Conservation (phyloP, 2,888 invertebrate species). For the Gastrophysa polygoni region DNA sequence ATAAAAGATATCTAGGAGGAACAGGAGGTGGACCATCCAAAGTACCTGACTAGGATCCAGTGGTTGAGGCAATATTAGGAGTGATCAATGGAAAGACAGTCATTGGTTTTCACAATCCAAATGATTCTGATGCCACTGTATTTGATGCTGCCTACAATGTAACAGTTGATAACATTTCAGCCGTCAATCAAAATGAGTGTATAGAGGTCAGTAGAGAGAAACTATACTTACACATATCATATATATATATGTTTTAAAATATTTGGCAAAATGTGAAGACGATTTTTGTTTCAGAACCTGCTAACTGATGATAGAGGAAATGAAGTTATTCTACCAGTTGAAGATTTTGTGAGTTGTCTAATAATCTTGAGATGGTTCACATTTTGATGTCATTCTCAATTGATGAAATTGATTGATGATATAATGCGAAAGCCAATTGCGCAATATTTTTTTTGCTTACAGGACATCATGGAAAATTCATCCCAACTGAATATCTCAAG, state of each 20-base stretch:
- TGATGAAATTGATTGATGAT: no score
- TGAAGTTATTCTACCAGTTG: background rate
- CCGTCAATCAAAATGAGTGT: background rate
- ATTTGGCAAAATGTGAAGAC: background rate
- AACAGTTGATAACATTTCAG: background rate
- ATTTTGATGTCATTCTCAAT: no score
- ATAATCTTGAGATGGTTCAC: no score
- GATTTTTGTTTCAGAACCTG: background rate
- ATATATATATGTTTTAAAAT: no score
- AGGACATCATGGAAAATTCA: no score
- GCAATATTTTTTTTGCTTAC: no score
- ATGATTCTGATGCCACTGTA: background rate
- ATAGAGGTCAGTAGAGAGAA: background rate
- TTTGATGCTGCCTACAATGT: background rate
- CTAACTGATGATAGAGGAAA: background rate
- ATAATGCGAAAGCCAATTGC: no score
- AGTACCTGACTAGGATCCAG: background rate
- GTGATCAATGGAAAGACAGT: background rate
- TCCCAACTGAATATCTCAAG: no score
- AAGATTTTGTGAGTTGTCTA: conserved; percentile 3
- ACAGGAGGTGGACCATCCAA: background rate
- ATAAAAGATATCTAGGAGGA: background rate
- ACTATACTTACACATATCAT: background rate
- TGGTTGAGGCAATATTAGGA: background rate
- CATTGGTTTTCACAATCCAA: background rate